Evolutionary conservation across 2,113 vertebrate species (phyloP), one percentile per base, ranked within the genome.

Genomic region (Murina feae): DNA sequence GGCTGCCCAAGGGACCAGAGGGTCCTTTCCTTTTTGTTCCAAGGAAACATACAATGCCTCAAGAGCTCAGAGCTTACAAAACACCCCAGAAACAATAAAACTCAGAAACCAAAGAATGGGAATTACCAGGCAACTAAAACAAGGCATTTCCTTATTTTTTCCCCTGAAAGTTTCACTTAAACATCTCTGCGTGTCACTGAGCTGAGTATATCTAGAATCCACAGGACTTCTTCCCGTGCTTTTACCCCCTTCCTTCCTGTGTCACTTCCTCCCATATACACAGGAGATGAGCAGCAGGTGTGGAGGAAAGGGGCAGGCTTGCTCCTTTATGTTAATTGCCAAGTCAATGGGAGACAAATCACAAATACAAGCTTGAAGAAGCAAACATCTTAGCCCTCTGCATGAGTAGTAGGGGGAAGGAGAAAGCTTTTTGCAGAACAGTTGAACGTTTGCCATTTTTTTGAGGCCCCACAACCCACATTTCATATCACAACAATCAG

Each of bases 131-230:
- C 37, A 84, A 80, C 32, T 75, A 49, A 86, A 93, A 86, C 49
- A 74, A 95, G 53, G 18, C 6, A 39, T 91, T 97, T 93, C 44
- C 69, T 94, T 55, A 81, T 49, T 51, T 47, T 85, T 89, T 39
- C 0, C 44, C 53, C 72, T 37, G 44, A 65, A 89, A 80, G 35
- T 86, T 86, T 80, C 49, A 47, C 69, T 80, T 84, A 60, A 65
- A 78, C 30, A 17, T 80, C 25, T 94, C 30, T 83, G 60, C 30
- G 7, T 78, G 39, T 63, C 63, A 90, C 53, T 66, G 85, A 76
- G 44, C 14, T 81, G 39, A 80, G 23, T 82, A 76, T 89, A 80
- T 66, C 71, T n/a, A 71, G 74, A 95, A 83, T 65, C 25, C 79
- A 42, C 47, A 86, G 51, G 69, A 35, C 51, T 82, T 42, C 68